phyloP scores from a whole-genome alignment of 2,797 vertebrate species.

The Lagodon rhomboides region DNA sequence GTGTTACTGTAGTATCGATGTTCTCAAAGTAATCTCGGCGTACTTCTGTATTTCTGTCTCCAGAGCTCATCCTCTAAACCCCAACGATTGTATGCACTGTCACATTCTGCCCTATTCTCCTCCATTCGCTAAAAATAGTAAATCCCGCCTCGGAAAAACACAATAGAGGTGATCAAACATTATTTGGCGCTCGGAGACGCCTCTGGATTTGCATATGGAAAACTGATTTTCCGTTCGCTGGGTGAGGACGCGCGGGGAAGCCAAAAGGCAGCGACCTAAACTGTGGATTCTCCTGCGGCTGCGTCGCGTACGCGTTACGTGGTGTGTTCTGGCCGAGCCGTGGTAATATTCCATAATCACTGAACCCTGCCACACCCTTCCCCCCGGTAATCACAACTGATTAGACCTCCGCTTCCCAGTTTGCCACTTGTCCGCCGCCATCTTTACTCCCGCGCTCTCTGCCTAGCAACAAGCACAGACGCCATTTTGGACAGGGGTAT shows the following conservation, averaged over 20 bases:
- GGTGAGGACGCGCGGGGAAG: conserved; percentile 16
- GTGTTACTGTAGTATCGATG: background rate
- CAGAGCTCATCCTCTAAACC: conserved; percentile 35
- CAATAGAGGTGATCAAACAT: conserved; percentile 49
- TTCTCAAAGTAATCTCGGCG: conserved; percentile 27
- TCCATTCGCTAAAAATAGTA: conserved; percentile 45
- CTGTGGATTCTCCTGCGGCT: conserved; percentile 16
- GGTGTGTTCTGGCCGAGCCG: conserved; percentile 52
- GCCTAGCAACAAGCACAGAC: conserved; percentile 86
- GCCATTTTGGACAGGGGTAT: conserved; percentile 76
- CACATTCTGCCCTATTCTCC: conserved; percentile 29
- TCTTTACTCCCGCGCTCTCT: conserved; percentile 78
- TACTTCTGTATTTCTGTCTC: conserved; percentile 35
- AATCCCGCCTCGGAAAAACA: conserved; percentile 55
- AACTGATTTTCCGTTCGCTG: conserved; percentile 26
- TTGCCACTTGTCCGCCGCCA: conserved; percentile 77
- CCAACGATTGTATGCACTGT: conserved; percentile 21
- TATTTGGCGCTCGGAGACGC: conserved; percentile 46
- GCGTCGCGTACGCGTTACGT: conserved; percentile 1
- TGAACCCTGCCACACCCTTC: conserved; percentile 75
- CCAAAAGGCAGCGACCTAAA: conserved; percentile 32
- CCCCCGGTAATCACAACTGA: conserved; percentile 76
- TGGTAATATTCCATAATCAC: conserved; percentile 66
- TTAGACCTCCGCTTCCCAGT: conserved; percentile 78
- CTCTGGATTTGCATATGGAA: conserved; percentile 43